phyloP scores from a whole-genome alignment of 2,797 vertebrate genomes.

The Notoglanidium macrostoma region DNA sequence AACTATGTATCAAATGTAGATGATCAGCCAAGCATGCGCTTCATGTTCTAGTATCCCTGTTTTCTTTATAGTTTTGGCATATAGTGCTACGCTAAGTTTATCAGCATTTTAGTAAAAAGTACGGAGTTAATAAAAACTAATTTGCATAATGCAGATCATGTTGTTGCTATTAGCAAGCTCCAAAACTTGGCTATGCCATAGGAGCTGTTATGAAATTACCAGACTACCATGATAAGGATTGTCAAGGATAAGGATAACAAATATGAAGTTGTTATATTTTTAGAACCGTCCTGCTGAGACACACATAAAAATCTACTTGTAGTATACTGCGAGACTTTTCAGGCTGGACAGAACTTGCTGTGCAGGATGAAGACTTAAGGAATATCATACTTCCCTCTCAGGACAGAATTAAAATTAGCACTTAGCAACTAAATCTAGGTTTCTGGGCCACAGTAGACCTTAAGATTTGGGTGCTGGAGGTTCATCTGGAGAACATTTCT shows the following conservation, averaged over 20 bases:
- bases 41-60: no score
- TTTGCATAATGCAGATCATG: not conserved
- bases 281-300: not conserved
- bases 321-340: not conserved
- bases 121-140: not conserved
- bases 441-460: constrained; percentile 34
- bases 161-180: not conserved
- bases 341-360: not conserved
- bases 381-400: not conserved
- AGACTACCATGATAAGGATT: not conserved
- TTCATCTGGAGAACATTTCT: not conserved
- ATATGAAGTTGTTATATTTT: not conserved
- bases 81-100: no score
- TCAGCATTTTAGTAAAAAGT: not conserved
- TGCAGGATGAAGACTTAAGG: not conserved
- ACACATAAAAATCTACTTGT: not conserved
- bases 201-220: not conserved
- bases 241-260: not conserved
- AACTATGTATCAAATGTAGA: constrained; percentile 1
- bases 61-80: not conserved
- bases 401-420: constrained; percentile 39
- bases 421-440: constrained; percentile 43
- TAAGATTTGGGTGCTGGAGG: not conserved
- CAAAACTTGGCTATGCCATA: not conserved
- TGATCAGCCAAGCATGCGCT: not conserved